Evolutionary conservation across 2,797 vertebrate genomes (phyloP), one percentile per base, ranked within the genome.

Genomic region (Chelonia mydas): DNA sequence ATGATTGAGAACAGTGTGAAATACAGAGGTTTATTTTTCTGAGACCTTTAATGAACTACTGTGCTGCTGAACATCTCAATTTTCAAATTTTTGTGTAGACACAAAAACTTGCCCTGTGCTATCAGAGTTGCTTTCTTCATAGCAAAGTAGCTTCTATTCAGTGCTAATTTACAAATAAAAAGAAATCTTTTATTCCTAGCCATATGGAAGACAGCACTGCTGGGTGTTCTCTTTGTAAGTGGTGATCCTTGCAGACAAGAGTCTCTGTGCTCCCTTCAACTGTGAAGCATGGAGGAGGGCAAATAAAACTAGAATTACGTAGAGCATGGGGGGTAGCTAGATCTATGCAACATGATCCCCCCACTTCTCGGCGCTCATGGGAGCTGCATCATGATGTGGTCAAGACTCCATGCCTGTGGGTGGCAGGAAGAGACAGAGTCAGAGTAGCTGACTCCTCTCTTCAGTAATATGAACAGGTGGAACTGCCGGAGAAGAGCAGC

Each of bases 1-100:
- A 88, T 94, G 83, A 92, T 65, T 90, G 59, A 92, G 84, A 90
- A 80, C 88, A 83, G 88, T 84, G 86, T 51, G 79, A 95, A 95
- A 94, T 74, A 33, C 41, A 84, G 0, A 87, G 21, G 10, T 81
- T 87, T 91, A 88, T 97, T 95, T 87, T 81, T 45, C 19, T 1
- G 80, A 61, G 79, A 57, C 85, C 15, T 92, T 80, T 85, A 84
- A 41, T 89, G 50, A 83, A 57, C 28, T 55, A 55, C 85, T 93
- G 50, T 3, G 65, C 0, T 37, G 53, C 78, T 77, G 78, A 3
- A 65, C 55, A 86, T 76, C 76, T 31, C 25, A 16, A 2, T 68
- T 94, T 90, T 83, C 17, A 94, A 83, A 87, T 0, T 4, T 50
- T 74, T 37, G n/a, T 11, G 78, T 90, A 86, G 81, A 41, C 23